Conservation (phyloP, 1,140 invertebrate genomes). For the Stratiolaelaps scimitus region DNA sequence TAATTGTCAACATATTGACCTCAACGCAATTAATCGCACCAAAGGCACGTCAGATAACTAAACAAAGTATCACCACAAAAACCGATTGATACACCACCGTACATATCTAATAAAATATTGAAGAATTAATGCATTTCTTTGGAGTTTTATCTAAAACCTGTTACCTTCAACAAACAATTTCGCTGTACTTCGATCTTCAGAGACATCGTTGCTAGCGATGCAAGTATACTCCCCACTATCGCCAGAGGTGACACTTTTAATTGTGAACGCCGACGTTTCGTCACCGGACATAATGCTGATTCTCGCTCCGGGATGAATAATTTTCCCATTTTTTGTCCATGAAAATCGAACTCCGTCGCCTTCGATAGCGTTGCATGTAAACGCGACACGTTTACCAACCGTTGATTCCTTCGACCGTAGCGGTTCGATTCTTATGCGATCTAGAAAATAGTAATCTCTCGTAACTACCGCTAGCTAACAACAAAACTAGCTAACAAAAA, state of each 20-base stretch:
- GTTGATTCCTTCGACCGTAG: background rate
- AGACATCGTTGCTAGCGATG: conserved; percentile 6
- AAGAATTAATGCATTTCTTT: no score
- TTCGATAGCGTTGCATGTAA: conserved; percentile 16
- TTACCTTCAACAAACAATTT: conserved; percentile 3
- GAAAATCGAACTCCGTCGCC: background rate
- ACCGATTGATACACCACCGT: no score
- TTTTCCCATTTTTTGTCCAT: conserved; percentile 24
- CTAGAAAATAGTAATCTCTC: background rate
- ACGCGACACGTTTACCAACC: background rate
- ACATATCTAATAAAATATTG: no score
- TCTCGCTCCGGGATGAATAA: background rate
- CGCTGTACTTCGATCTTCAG: conserved; percentile 7
- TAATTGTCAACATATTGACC: no score
- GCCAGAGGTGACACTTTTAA: background rate
- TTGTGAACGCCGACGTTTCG: conserved; percentile 5
- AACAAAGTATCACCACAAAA: no score
- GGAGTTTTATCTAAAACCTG: no score
- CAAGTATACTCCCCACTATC: background rate
- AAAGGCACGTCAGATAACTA: no score
- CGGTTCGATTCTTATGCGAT: background rate
- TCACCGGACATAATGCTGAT: conserved; percentile 1
- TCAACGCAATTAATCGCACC: no score
- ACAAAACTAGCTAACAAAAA: no score
- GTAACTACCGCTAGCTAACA: no score